Evolutionary conservation across 2,797 vertebrate species (phyloP), one percentile per base, ranked within the genome.

Genomic region (Chaunax sp.): DNA sequence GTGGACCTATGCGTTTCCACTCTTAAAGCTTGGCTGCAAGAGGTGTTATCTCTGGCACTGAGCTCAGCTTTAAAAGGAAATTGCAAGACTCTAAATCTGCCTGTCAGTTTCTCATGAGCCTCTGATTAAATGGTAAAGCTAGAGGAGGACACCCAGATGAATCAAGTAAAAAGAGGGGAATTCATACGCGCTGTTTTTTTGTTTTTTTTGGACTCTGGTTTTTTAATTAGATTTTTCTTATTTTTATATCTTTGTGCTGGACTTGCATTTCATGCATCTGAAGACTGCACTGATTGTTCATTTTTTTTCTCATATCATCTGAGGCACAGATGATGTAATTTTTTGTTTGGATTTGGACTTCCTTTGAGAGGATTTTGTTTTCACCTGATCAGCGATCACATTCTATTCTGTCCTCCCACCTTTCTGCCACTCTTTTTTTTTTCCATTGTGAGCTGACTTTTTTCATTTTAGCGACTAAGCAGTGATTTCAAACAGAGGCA

Each of bases 1-100:
- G 80, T 69, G 85, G 90, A 89, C 85, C 61, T 83, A 37, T 75
- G 79, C 23, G 15, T 84, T 84, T 76, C 52, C 72, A 72, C 69
- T 83, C 54, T 68, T 75, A 63, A 65, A 73, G 80, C 75, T 65
- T 76, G 75, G 62, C 75, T 63, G 47, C 46, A 41, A 64, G 70
- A 87, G 76, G 84, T 75, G 74, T 80, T 77, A 79, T 84, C 83
- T 87, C 51, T 46, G 63, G 66, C 69, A 61, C 78, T 72, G 72
- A 81, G 72, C 82, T 86, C 78, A 64, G 77, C 80, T 87, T 87
- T 75, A 59, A 74, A 80, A 73, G 81, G 80, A 86, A 89, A 87
- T 80, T 90, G 61, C 70, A 59, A 73, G 84, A 74, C 65, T 66
- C 54, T 69, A 57, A 78, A 79, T 82, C 75, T 81, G 53, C 35